phyloP scores from a whole-genome alignment of 2,888 invertebrate genomes.

The Mythimna loreyi region DNA sequence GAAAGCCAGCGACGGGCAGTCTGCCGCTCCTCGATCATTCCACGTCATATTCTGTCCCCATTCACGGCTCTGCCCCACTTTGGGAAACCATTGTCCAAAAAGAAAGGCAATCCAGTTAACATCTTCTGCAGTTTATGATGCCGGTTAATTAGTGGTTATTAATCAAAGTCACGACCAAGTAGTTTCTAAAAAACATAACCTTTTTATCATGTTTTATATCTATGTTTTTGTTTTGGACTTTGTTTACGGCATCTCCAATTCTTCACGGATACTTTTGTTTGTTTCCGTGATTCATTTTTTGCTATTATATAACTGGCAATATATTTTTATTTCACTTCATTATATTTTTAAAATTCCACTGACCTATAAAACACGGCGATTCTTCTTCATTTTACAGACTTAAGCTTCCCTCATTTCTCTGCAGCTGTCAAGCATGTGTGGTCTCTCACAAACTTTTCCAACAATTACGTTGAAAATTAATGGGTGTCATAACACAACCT shows the following conservation, averaged over 20 bases:
- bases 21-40: conserved; percentile 70
- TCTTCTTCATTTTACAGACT: conserved; percentile 28
- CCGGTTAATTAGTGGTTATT: conserved; percentile 64
- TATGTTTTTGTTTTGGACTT: conserved; percentile 36
- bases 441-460: conserved; percentile 52
- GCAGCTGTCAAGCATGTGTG: conserved; percentile 42
- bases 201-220: conserved; percentile 36
- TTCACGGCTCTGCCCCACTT: conserved; percentile 61
- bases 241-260: conserved; percentile 29
- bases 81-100: conserved; percentile 62
- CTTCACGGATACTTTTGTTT: conserved; percentile 23
- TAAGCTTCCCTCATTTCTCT: conserved; percentile 21
- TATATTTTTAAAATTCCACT: conserved; percentile 21
- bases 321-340: conserved; percentile 20
- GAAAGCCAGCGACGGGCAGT: conserved; percentile 76
- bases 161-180: conserved; percentile 60
- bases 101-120: conserved; percentile 66
- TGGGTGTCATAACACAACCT: conserved; percentile 64
- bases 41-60: conserved; percentile 69
- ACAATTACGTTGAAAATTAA: conserved; percentile 60
- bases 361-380: conserved; percentile 13
- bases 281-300: conserved; percentile 27
- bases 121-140: conserved; percentile 53
- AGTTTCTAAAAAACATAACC: conserved; percentile 55
- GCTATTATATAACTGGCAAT: conserved; percentile 2